A percentile compares a stretch with the other conserved stretches of the same genome.
These are phyloP conservation scores for Argyra leucocephala DNA, from an alignment of 2,888 invertebrate species.

Conservation along the genomic window DNA sequence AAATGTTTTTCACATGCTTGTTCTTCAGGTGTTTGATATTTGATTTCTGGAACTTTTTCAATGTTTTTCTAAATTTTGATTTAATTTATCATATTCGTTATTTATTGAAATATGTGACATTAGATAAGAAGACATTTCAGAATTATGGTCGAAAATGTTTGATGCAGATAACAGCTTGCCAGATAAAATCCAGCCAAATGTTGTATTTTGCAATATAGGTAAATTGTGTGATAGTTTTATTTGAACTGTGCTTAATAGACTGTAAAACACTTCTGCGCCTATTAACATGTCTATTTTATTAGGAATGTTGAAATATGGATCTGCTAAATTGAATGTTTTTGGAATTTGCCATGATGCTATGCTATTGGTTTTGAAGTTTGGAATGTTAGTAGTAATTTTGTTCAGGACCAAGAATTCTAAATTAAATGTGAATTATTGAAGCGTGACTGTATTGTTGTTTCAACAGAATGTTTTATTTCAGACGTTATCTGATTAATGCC, in stretches of 20 bases:
- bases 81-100: background rate
- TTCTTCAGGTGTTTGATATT: conserved; percentile 18
- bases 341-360: conserved; percentile 15
- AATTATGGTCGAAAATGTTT: background rate
- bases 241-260: conserved; percentile 21
- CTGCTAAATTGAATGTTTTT: conserved; percentile 14
- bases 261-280: conserved; percentile 19
- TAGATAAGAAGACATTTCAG: background rate
- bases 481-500: too few species aligned
- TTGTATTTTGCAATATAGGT: conserved; percentile 17
- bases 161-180: background rate
- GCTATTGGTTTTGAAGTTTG: conserved; percentile 1
- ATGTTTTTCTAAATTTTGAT: conserved; percentile 13
- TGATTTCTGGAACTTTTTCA: conserved; percentile 17
- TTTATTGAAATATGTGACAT: background rate
- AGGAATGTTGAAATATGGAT: conserved; percentile 14
- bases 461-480: too few species aligned
- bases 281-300: conserved; percentile 16
- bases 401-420: too few species aligned
- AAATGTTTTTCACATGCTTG: conserved; percentile 19
- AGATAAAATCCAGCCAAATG: conserved; percentile 17
- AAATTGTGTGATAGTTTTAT: conserved; percentile 20
- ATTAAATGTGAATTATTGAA: too few species aligned
- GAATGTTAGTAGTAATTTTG: too few species aligned
- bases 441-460: too few species aligned